Conservation (phyloP, 2,113 vertebrate species). For the Tragelaphus imberbis region DNA sequence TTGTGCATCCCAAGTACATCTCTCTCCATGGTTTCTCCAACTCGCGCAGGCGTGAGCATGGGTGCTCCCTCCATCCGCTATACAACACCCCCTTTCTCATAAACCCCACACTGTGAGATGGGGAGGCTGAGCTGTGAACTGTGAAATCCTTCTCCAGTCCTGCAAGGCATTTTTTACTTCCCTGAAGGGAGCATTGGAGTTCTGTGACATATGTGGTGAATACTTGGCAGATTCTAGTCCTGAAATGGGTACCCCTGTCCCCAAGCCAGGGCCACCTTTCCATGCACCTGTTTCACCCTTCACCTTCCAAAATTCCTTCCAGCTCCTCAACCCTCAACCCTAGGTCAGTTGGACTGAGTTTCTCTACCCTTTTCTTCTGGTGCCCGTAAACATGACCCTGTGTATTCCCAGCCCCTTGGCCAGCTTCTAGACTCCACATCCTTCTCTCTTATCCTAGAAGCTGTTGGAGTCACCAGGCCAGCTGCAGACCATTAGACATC, state of each 20-base stretch:
- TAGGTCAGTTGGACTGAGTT: neutral
- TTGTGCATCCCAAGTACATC: no score
- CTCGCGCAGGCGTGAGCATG: neutral
- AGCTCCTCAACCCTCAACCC: neutral
- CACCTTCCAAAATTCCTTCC: neutral
- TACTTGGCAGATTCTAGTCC: neutral
- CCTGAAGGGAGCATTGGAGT: neutral
- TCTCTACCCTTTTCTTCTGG: neutral
- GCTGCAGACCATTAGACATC: neutral
- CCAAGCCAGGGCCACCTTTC: no score
- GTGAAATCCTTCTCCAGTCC: neutral
- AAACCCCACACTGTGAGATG: neutral
- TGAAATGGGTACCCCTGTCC: neutral
- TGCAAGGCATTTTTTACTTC: neutral
- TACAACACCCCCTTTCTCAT: neutral
- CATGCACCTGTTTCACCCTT: neutral
- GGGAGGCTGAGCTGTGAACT: neutral
- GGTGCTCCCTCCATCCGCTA: fast-evolving
- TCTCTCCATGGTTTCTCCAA: neutral
- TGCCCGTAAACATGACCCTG: neutral
- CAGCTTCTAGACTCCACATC: neutral
- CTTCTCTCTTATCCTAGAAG: neutral
- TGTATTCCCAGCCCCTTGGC: no score
- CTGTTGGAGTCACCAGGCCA: neutral
- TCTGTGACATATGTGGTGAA: neutral